These are phyloP conservation scores for Trichosurus vulpecula DNA, from an alignment of 2,797 vertebrate genomes.

Conservation along the genomic window DNA sequence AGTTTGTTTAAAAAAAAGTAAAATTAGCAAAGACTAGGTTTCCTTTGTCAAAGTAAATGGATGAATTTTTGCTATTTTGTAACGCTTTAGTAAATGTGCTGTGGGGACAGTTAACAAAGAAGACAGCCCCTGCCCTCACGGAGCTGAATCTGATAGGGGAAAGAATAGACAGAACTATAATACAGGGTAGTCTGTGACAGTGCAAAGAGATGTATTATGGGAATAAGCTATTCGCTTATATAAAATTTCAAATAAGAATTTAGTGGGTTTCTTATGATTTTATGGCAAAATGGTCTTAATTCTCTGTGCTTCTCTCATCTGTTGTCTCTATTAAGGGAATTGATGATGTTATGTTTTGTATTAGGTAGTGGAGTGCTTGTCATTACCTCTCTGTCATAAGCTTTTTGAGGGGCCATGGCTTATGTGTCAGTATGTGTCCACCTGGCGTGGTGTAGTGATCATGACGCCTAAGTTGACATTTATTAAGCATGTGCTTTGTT, in stretches of 20 bases:
- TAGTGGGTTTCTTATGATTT: background rate
- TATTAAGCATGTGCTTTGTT: background rate
- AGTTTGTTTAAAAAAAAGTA: background rate
- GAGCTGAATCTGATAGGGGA: background rate
- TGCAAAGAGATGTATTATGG: background rate
- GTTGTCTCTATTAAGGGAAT: background rate
- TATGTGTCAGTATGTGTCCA: background rate
- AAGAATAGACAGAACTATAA: background rate
- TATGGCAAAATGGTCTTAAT: background rate
- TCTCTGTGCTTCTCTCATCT: background rate
- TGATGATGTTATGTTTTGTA: background rate
- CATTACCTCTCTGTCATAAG: background rate
- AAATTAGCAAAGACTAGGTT: conserved; percentile 24
- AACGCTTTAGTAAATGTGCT: background rate
- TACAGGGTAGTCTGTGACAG: background rate
- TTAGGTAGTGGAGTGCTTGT: background rate
- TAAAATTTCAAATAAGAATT: background rate
- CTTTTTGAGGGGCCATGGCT: background rate
- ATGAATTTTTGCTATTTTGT: background rate
- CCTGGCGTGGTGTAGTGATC: background rate
- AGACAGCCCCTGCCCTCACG: background rate
- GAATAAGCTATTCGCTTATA: background rate
- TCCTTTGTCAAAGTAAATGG: conserved; percentile 46
- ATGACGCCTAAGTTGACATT: background rate
- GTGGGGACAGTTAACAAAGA: background rate